A percentile compares a stretch with the other conserved stretches of the same genome.
Conservation (phyloP, 2,888 invertebrate genomes). For the Antheraea assamensis region DNA sequence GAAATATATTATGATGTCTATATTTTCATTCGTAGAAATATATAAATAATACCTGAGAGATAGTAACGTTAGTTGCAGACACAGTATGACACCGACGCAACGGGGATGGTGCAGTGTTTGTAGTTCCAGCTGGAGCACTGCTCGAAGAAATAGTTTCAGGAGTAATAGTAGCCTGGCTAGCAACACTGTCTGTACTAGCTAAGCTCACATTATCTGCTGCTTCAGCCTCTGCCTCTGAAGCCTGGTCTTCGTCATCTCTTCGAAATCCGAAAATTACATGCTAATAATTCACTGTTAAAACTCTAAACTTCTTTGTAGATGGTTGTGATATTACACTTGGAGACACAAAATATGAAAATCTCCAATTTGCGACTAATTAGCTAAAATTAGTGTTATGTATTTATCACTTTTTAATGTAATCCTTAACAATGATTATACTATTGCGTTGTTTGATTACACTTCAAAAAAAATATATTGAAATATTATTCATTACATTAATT, state of each 20-base stretch:
- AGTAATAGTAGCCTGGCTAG: conserved; percentile 66
- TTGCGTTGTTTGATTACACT: no score
- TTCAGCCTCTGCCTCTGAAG: conserved; percentile 55
- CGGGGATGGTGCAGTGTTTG: conserved; percentile 53
- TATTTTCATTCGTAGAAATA: no score
- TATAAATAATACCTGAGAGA: conserved; percentile 41
- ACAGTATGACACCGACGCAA: conserved; percentile 70
- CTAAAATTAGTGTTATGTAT: background rate
- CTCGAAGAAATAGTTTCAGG: conserved; percentile 68
- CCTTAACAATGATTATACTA: no score
- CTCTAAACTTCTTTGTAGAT: no score
- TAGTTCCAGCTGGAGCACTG: conserved; percentile 62
- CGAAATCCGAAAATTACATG: background rate
- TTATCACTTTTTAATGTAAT: background rate
- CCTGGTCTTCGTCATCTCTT: conserved; percentile 55
- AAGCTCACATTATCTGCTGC: conserved; percentile 54
- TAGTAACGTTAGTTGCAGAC: conserved; percentile 51
- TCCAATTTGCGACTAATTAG: background rate
- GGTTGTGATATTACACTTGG: no score
- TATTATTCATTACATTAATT: background rate
- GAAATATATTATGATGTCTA: background rate
- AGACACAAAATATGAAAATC: background rate
- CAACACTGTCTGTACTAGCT: conserved; percentile 55
- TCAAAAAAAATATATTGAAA: no score
- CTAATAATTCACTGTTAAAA: no score